Evolutionary conservation across 2,113 vertebrate genomes (phyloP), one percentile per base, ranked within the genome.

Genomic region (Onychostoma macrolepis): DNA sequence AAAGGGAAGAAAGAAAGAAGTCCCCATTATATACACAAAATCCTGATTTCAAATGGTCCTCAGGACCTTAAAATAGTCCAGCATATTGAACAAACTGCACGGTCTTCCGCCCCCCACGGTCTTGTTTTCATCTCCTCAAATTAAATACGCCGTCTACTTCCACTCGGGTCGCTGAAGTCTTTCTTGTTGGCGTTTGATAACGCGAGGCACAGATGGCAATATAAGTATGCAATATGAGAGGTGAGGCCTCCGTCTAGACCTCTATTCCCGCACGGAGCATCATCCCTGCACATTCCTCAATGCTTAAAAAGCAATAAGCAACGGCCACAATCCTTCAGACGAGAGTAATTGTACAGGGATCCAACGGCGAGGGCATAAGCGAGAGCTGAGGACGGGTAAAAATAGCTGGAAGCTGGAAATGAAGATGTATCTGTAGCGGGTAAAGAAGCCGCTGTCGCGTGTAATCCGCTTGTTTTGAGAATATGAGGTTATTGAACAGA

Each of bases 221-320:
- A 82, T 88, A 82, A 87, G 63, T 80, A 43, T 21, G 9, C 28
- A 79, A 45, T 76, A 45, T 79, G 50, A 81, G 17, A 67, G 53
- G 53, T 85, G 71, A 41, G 5, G 48, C 15, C 58, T 86, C 65
- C 33, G 13, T 78, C 77, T 56, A 85, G 45, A 80, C 85, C 63
- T 38, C 17, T 69, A 80, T 69, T 53, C 78, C 69, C 50, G 12
- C 9, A 11, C 24, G 30, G 2, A 69, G 43, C 48, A 6, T 36
- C 48, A 48, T 30, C 83, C 28, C 63, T 26, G 58, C 67, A 82
- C 72, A 84, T 80, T 65, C 63, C 84, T 87, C 87, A 82, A 85
- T 78, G 74, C 65, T 87, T 84, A 80, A 86, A 87, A 85, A 84
- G 63, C 77, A 90, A 86, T 79, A 89, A 86, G 21, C 43, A 53